Base-by-base conservation (phyloP, 2,888 invertebrate genomes). In the Sarcophaga carnaria region DNA sequence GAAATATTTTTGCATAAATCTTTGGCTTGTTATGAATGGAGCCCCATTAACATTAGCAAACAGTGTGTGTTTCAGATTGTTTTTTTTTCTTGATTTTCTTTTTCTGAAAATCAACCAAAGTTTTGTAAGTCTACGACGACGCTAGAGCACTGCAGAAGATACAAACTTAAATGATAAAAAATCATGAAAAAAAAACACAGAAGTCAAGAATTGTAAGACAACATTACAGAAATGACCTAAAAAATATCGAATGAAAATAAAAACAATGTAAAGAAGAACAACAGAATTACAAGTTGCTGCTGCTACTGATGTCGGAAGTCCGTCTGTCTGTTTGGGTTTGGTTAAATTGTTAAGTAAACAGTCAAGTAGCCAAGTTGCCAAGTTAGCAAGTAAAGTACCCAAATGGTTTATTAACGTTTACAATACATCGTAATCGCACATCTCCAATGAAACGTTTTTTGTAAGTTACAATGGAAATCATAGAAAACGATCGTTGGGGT, bases 1-100 rank as follows among this genome's bases (percentile, higher is more conserved):
- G 11, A 76, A 82, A 81, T 70, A 70, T 59, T 70, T 82, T 76
- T 82, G 82, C 76, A 82, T 82, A 76, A 70, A 82, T 82, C 70
- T 70, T 69, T n/a, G 45, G 11, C n/a, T 22, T 47, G 45, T 47
- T n/a, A 63, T 45, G 25, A 20, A 54, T 64, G 27, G 59, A 70
- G 11, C 8, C 69, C 62, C 37, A 62, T 64, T 37, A 37, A 37
- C 37, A 37, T 37, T 37, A 37, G 10, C 37, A 37, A 69, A n/a
- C 27, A 62, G 27, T 45, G 59, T 66, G 25, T 60, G 37, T 37
- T 37, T 37, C 37, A 37, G 37, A 20, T 62, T 62, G 63, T 64
- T 74, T 59, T 54, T 14, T 54, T 54, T 14, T 14, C 0, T 54
- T 54, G 14, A 14, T 14, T 17, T 54, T 54, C 0, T 14, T 14